A percentile compares a stretch with the other conserved stretches of the same genome.
phyloP scores from a whole-genome alignment of 2,113 vertebrate genomes.

The Galbula dea region DNA sequence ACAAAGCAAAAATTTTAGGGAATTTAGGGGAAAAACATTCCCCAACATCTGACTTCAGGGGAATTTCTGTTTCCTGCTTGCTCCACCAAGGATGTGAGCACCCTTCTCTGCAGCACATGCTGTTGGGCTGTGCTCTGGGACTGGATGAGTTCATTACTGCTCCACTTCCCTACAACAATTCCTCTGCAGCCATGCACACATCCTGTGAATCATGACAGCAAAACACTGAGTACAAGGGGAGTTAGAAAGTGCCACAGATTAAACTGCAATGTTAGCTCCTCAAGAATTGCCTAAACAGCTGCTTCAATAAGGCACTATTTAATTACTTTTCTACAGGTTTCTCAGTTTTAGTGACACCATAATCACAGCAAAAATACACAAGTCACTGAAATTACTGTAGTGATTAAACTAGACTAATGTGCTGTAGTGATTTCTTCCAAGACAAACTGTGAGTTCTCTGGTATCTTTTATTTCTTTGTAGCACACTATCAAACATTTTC shows the following conservation, averaged over 20 bases:
- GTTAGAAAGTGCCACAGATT: neutral
- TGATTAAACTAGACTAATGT: conserved; percentile 37
- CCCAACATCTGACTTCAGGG: no score
- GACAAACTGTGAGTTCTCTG: neutral
- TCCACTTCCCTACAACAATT: neutral
- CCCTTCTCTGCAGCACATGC: no score
- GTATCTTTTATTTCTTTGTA: neutral
- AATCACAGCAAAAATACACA: conserved; percentile 38
- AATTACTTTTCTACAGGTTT: conserved; percentile 17
- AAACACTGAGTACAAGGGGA: neutral
- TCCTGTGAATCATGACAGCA: neutral
- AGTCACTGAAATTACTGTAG: conserved; percentile 16
- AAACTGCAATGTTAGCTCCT: neutral
- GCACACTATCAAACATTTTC: neutral
- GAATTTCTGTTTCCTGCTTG: neutral
- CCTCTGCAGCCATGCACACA: no score
- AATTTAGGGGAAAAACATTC: no score
- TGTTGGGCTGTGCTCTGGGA: neutral
- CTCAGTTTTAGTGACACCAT: conserved; percentile 11
- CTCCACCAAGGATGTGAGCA: accelerated
- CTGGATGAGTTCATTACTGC: no score
- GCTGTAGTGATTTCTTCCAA: conserved; percentile 10
- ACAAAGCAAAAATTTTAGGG: no score
- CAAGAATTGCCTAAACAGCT: neutral
- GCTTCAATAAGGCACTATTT: neutral